Percentiles rank a stretch among this genome's conserved stretches.
Evolutionary conservation across 2,888 invertebrate genomes (phyloP).

Genomic region (Sesia bembeciformis): DNA sequence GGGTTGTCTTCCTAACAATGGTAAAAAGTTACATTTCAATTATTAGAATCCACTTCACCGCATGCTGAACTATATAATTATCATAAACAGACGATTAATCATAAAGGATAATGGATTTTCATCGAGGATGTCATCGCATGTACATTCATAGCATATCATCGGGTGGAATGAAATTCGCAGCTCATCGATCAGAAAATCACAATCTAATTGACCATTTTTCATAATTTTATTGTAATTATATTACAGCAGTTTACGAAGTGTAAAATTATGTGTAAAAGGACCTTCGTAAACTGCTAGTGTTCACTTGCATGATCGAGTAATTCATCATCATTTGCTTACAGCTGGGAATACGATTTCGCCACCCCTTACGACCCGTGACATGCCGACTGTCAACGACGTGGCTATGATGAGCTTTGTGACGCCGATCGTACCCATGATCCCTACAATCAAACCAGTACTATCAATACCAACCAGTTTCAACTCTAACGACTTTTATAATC

Average conservation of each 20-base stretch:
- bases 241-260: too few relatives aligned
- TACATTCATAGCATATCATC: too few relatives aligned
- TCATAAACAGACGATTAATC: too few relatives aligned
- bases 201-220: too few relatives aligned
- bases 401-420: slow-evolving; percentile 39
- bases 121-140: too few relatives aligned
- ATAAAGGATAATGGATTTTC: too few relatives aligned
- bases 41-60: not conserved
- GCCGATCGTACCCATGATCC: slow-evolving; percentile 27
- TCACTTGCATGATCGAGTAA: not conserved
- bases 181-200: too few relatives aligned
- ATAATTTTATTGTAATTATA: too few relatives aligned
- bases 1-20: slow-evolving; percentile 68
- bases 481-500: slow-evolving; percentile 32
- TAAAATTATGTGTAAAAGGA: too few relatives aligned
- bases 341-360: slow-evolving; percentile 39
- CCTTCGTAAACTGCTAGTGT: too few relatives aligned
- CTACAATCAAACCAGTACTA: slow-evolving; percentile 24
- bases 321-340: slow-evolving; percentile 38
- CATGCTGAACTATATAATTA: not conserved
- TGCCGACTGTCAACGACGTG: slow-evolving; percentile 25
- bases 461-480: slow-evolving; percentile 29
- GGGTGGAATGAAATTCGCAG: too few relatives aligned
- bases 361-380: slow-evolving; percentile 27
- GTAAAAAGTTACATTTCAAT: slow-evolving; percentile 21